These are phyloP conservation scores for Chrysina gloriosa DNA, from an alignment of 2,888 invertebrate genomes.

Conservation along the genomic window DNA sequence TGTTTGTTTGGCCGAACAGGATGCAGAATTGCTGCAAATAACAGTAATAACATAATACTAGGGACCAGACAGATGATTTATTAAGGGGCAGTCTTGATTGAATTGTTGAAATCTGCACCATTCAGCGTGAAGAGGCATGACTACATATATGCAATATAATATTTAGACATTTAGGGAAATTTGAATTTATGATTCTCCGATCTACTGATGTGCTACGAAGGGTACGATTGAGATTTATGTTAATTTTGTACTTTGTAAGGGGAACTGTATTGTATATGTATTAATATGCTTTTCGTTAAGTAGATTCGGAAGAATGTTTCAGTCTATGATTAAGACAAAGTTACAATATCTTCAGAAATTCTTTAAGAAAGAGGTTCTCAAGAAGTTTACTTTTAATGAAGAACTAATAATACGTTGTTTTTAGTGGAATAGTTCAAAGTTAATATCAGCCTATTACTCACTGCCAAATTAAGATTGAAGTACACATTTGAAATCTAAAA, in stretches of 20 bases:
- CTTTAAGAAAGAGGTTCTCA: too few species aligned
- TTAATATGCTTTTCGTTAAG: too few species aligned
- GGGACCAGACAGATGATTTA: slow-evolving; percentile 62
- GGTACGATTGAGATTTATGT: neutral
- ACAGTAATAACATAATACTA: slow-evolving; percentile 61
- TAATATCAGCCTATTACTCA: too few species aligned
- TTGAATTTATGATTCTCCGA: slow-evolving; percentile 48
- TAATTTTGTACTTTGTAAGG: neutral
- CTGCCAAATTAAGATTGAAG: neutral
- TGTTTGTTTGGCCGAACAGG: slow-evolving; percentile 58
- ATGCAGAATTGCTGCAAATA: slow-evolving; percentile 62
- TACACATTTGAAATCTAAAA: neutral
- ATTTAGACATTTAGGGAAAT: slow-evolving; percentile 51
- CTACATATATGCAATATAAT: slow-evolving; percentile 45
- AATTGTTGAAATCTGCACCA: slow-evolving; percentile 48
- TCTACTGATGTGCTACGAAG: slow-evolving; percentile 14
- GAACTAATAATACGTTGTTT: too few species aligned
- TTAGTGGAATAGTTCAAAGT: too few species aligned
- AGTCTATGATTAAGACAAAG: too few species aligned
- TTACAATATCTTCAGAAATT: too few species aligned
- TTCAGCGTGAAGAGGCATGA: slow-evolving; percentile 49
- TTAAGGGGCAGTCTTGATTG: slow-evolving; percentile 55
- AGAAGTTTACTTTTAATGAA: too few species aligned
- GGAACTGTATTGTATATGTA: too few species aligned
- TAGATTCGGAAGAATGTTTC: too few species aligned